These are phyloP conservation scores for Marronus borbonicus DNA, from an alignment of 2,888 invertebrate species.

Conservation along the genomic window DNA sequence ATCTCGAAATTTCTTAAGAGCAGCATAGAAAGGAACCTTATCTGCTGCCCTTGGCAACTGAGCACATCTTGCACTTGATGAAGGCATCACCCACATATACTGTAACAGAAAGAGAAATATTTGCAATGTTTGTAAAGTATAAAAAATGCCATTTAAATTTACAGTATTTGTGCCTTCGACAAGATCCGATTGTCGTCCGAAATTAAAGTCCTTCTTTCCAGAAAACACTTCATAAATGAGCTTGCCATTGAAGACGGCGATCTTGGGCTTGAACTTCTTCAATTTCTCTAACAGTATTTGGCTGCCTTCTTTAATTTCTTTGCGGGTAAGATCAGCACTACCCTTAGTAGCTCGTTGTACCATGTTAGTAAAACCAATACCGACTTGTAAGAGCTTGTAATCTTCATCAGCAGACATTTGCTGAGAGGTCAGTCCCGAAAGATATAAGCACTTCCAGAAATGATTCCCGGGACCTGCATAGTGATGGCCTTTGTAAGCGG, in stretches of 20 bases:
- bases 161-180: conserved; percentile 96
- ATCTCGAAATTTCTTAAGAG: conserved; percentile 95
- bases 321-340: conserved; percentile 93
- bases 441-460: conserved; percentile 98
- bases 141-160: conserved; percentile 66
- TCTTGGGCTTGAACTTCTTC: conserved; percentile 93
- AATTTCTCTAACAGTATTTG: conserved; percentile 91
- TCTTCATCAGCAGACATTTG: conserved; percentile 98
- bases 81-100: conserved; percentile 99
- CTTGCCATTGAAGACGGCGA: conserved; percentile 99
- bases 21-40: conserved; percentile 98
- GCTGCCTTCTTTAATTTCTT: conserved; percentile 95
- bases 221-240: conserved; percentile 98
- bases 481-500: conserved; percentile 98
- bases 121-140: neutral
- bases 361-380: conserved; percentile 99
- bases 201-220: conserved; percentile 96
- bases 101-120: conserved; percentile 68
- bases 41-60: conserved; percentile 97
- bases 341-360: conserved; percentile 96
- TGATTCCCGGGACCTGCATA: conserved; percentile 99
- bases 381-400: conserved; percentile 91
- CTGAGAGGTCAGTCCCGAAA: conserved; percentile 94
- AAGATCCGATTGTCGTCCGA: conserved; percentile 95
- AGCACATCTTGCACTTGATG: conserved; percentile 96